Conservation (phyloP, 2,797 vertebrate species). For the Sebastiscus tertius region DNA sequence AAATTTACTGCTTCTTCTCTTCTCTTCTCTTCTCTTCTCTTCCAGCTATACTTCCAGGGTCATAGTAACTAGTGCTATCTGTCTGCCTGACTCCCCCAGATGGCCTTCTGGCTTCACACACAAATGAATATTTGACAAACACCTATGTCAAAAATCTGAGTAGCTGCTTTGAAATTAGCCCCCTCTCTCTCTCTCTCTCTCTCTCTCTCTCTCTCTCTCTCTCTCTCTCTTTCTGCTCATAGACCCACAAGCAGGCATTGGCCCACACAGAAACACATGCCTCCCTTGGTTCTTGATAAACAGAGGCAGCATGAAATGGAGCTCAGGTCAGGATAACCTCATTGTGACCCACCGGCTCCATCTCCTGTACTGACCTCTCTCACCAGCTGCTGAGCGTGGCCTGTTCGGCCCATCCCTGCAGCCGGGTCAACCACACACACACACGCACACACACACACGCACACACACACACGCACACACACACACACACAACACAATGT, state of each 20-base stretch:
- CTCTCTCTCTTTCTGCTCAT: neutral
- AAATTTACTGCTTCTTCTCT: slow-evolving; percentile 15
- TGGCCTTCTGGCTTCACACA: slow-evolving; percentile 77
- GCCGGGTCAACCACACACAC: neutral
- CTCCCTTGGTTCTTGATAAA: slow-evolving; percentile 81
- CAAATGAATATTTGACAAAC: slow-evolving; percentile 73
- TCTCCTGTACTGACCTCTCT: slow-evolving; percentile 86
- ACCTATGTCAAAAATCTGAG: slow-evolving; percentile 60
- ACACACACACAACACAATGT: no score
- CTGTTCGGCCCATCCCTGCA: slow-evolving; percentile 14
- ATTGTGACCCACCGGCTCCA: slow-evolving; percentile 84
- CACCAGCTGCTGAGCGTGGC: slow-evolving; percentile 66
- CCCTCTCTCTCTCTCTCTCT: neutral
- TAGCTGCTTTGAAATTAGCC: slow-evolving; percentile 37
- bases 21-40: neutral
- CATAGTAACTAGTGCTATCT: slow-evolving; percentile 61
- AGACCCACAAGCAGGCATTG: neutral
- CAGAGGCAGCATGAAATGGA: slow-evolving; percentile 80
- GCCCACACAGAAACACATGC: slow-evolving; percentile 29
- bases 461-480: no score
- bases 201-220: slow-evolving; percentile 2
- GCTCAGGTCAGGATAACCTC: slow-evolving; percentile 90
- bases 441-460: neutral
- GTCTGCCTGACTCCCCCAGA: slow-evolving; percentile 59
- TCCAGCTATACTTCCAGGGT: slow-evolving; percentile 47